phyloP scores from a whole-genome alignment of 2,888 invertebrate genomes.

The Xestobium rufovillosum region DNA sequence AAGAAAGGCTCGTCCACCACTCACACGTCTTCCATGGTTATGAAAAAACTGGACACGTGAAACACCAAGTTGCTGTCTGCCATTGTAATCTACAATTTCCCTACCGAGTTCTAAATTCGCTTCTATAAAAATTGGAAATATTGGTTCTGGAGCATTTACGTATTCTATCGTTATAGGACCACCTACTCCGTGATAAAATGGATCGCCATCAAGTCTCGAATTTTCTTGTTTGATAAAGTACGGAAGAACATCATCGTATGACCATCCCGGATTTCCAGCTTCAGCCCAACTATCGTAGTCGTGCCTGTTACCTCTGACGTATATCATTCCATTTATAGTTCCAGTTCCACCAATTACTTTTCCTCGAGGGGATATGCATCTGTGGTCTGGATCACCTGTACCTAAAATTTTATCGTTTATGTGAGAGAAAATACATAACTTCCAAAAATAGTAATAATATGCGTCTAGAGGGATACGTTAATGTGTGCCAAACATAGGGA shows the following conservation, averaged over 20 bases:
- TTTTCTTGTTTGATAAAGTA: too few species aligned
- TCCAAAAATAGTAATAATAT: too few species aligned
- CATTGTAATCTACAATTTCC: slow-evolving; percentile 56
- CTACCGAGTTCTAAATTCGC: slow-evolving; percentile 54
- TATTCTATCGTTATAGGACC: slow-evolving; percentile 8
- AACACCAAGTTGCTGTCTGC: slow-evolving; percentile 53
- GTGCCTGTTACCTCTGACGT: slow-evolving; percentile 71
- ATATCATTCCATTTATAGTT: slow-evolving; percentile 78
- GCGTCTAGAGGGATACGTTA: too few species aligned
- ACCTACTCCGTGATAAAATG: slow-evolving; percentile 8
- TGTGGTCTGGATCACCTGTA: slow-evolving; percentile 28
- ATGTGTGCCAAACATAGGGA: too few species aligned
- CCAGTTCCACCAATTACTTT: slow-evolving; percentile 65
- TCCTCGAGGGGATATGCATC: slow-evolving; percentile 60
- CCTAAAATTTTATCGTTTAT: too few species aligned
- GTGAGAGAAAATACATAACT: too few species aligned
- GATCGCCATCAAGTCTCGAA: slow-evolving; percentile 7
- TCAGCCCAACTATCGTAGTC: slow-evolving; percentile 81
- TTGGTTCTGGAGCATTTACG: slow-evolving; percentile 3
- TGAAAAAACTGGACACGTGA: slow-evolving; percentile 56
- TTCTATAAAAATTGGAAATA: slow-evolving; percentile 44
- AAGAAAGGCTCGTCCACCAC: slow-evolving; percentile 55
- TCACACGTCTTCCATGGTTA: slow-evolving; percentile 50
- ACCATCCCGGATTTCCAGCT: slow-evolving; percentile 56
- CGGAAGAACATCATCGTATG: too few species aligned